A percentile compares a stretch with the other conserved stretches of the same genome.
Conservation (phyloP, 2,797 vertebrate genomes). For the Esox lucius region DNA sequence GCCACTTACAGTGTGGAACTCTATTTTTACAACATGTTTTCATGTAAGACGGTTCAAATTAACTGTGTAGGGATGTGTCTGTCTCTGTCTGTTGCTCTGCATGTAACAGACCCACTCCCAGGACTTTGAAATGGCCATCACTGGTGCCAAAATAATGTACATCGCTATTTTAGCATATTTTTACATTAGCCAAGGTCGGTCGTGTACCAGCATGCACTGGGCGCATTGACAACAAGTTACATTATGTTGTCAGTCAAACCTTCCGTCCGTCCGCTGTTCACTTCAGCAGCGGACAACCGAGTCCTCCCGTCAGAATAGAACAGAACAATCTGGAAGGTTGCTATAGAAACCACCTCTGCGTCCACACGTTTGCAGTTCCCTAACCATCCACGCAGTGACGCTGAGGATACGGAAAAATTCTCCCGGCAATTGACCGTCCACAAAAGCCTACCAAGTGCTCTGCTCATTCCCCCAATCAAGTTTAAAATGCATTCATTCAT, state of each 20-base stretch:
- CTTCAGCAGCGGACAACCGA: conserved; percentile 29
- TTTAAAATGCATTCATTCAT: conserved; percentile 7
- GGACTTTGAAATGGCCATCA: conserved; percentile 12
- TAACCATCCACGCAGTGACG: conserved; percentile 64
- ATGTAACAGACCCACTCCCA: conserved; percentile 2
- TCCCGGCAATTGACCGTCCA: background rate
- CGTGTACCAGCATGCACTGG: conserved; percentile 50
- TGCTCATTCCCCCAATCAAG: background rate
- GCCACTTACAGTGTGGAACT: background rate
- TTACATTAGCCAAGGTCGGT: conserved; percentile 30
- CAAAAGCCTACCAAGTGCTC: background rate
- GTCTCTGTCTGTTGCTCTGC: background rate
- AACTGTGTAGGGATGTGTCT: background rate
- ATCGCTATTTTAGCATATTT: background rate
- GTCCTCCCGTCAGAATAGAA: conserved; percentile 55
- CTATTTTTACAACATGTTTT: background rate
- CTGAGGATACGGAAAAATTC: conserved; percentile 32
- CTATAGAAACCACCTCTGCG: conserved; percentile 84
- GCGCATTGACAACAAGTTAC: conserved; percentile 55
- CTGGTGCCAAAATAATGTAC: conserved; percentile 9
- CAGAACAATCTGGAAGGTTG: conserved; percentile 85
- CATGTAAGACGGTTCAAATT: background rate
- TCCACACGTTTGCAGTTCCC: conserved; percentile 50
- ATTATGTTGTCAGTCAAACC: conserved; percentile 9
- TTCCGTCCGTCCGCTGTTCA: conserved; percentile 1